Conservation (phyloP, 92 coral and sea anemone genomes). For the Siderastrea siderea region DNA sequence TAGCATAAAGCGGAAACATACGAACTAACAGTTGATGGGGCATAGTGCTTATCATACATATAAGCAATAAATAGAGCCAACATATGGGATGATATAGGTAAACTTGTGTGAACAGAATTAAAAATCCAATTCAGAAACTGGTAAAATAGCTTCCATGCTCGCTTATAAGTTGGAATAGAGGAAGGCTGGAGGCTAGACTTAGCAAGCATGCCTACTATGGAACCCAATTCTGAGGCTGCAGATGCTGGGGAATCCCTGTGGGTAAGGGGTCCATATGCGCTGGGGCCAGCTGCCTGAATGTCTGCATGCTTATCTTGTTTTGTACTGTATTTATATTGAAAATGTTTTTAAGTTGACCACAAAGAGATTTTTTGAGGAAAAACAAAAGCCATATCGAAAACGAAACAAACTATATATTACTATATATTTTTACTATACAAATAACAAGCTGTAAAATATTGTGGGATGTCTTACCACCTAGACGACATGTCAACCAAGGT, state of each 20-base stretch:
- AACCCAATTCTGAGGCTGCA: conserved; percentile 68
- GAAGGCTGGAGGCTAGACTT: conserved; percentile 69
- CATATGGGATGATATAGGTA: conserved; percentile 55
- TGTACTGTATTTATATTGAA: no score
- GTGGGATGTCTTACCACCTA: no score
- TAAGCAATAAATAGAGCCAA: conserved; percentile 71
- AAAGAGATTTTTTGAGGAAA: no score
- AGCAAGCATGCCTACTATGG: conserved; percentile 18
- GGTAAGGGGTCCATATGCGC: conserved; percentile 51
- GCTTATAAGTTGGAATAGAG: conserved; percentile 61
- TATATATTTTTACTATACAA: no score
- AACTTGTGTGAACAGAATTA: not conserved
- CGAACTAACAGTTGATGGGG: conserved; percentile 64
- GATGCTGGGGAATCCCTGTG: conserved; percentile 52
- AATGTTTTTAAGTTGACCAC: no score
- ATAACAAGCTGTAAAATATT: no score
- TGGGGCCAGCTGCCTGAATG: conserved; percentile 69
- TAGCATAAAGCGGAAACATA: conserved; percentile 67
- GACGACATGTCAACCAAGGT: no score
- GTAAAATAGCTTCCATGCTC: conserved; percentile 65
- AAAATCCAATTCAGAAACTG: conserved; percentile 23
- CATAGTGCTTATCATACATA: conserved; percentile 54
- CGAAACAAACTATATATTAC: no score
- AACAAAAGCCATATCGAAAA: no score
- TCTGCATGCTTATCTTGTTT: no score